These are phyloP conservation scores for Dermatemys mawii DNA, from an alignment of 2,113 vertebrate species.

Conservation along the genomic window DNA sequence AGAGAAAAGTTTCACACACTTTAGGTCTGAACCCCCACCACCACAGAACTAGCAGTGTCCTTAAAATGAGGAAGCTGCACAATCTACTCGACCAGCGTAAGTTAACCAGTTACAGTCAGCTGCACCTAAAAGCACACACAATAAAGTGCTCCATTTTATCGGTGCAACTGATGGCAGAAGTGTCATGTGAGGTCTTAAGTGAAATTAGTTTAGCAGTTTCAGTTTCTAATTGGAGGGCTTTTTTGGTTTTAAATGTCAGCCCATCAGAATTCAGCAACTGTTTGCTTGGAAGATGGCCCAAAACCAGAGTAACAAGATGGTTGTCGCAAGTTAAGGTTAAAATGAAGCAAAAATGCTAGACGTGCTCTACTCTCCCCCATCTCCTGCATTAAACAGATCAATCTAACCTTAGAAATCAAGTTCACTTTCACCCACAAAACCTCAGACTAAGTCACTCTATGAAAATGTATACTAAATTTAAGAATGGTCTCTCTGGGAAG, in stretches of 20 bases:
- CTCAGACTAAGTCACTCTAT: neutral
- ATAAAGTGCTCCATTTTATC: neutral
- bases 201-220: neutral
- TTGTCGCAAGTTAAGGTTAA: neutral
- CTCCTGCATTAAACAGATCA: no score
- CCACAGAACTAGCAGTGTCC: neutral
- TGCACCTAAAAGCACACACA: neutral
- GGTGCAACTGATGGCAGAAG: neutral
- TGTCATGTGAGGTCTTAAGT: neutral
- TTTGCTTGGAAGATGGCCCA: neutral
- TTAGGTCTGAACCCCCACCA: neutral
- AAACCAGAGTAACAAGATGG: neutral
- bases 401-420: neutral
- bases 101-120: neutral
- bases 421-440: neutral
- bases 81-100: neutral
- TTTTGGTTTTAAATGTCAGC: neutral
- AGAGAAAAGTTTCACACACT: neutral
- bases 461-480: neutral
- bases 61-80: neutral
- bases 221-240: neutral
- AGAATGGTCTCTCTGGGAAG: no score
- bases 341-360: fast-evolving
- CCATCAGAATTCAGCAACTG: neutral
- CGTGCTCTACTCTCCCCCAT: neutral